phyloP scores from a whole-genome alignment of 2,888 invertebrate genomes.

The Achlya flavicornis region DNA sequence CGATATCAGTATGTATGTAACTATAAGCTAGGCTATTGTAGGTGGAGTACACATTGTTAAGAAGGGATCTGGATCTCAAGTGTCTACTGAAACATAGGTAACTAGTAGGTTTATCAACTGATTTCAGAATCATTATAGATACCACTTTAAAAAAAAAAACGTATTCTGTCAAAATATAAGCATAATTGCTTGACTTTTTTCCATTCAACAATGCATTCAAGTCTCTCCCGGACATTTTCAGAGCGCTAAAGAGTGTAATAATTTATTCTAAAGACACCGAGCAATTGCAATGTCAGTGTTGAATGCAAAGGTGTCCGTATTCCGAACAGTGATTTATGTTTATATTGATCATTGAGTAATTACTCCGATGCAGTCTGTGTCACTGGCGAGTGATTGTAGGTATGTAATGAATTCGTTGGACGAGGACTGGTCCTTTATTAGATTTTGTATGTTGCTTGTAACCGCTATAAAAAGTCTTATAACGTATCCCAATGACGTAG shows the following conservation, averaged over 20 bases:
- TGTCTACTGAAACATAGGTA: too few species aligned
- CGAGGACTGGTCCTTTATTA: background rate
- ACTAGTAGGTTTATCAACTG: too few species aligned
- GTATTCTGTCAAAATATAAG: too few species aligned
- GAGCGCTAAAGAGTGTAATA: conserved; percentile 27
- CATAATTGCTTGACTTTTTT: too few species aligned
- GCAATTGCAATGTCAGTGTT: conserved; percentile 47
- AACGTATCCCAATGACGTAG: too few species aligned
- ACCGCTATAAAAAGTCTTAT: too few species aligned
- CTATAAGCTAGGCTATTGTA: too few species aligned
- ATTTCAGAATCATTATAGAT: too few species aligned
- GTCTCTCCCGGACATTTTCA: background rate
- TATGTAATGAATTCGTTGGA: background rate
- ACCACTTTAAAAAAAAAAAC: too few species aligned
- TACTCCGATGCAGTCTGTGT: conserved; percentile 12
- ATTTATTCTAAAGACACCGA: conserved; percentile 36
- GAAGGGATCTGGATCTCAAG: too few species aligned
- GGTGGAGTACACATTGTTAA: too few species aligned
- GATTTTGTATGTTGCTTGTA: background rate
- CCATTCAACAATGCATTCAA: background rate
- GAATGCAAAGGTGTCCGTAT: conserved; percentile 37
- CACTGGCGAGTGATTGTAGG: background rate
- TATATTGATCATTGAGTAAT: conserved; percentile 39
- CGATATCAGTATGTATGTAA: too few species aligned
- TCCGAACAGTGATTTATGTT: conserved; percentile 42